Evolutionary conservation across 2,113 vertebrate genomes (phyloP).

Genomic region (Cyanoderma ruficeps): DNA sequence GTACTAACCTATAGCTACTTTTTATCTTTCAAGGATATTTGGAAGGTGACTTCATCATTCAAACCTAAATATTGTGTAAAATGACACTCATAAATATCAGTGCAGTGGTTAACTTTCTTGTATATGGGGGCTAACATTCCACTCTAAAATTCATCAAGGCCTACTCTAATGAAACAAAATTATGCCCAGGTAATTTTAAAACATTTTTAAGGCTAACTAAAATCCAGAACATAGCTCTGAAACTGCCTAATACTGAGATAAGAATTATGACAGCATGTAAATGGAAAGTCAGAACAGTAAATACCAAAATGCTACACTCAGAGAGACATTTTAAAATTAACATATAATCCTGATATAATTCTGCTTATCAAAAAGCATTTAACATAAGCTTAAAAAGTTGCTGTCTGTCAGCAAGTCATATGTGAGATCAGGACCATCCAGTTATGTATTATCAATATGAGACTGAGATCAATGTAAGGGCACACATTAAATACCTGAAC

Average conservation of each 20-base stretch:
- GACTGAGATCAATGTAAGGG: background rate
- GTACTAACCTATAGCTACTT: background rate
- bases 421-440: background rate
- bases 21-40: background rate
- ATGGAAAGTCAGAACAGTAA: background rate
- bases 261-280: background rate
- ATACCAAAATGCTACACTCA: background rate
- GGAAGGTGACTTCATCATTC: background rate
- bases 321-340: background rate
- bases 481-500: background rate
- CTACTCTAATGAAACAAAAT: background rate
- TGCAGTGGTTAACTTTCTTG: background rate
- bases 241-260: background rate
- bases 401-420: background rate
- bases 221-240: background rate
- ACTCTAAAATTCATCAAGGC: background rate
- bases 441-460: background rate
- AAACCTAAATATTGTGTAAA: background rate
- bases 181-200: background rate
- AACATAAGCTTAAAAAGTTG: background rate
- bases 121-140: background rate
- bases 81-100: background rate
- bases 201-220: background rate
- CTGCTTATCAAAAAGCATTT: background rate
- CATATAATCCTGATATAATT: background rate